phyloP scores from a whole-genome alignment of 1,140 invertebrate species.

The Psilanteris sp. region DNA sequence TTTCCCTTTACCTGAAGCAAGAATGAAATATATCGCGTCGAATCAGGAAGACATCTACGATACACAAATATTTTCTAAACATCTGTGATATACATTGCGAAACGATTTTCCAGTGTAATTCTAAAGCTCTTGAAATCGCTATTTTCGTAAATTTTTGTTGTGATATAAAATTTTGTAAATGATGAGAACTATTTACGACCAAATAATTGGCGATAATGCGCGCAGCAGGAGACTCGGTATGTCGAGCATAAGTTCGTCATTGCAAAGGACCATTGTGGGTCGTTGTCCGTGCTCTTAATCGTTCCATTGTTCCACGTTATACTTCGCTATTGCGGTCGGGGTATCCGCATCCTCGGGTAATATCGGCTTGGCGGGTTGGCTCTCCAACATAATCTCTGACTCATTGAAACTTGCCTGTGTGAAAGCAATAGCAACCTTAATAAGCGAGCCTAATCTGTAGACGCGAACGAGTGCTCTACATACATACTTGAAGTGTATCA shows the following conservation, averaged over 20 bases:
- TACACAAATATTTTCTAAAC: too few relatives aligned
- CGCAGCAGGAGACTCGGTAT: conserved; percentile 40
- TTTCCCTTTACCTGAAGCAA: too few relatives aligned
- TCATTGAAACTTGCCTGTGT: conserved; percentile 72
- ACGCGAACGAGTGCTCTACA: conserved; percentile 60
- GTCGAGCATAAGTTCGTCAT: conserved; percentile 58
- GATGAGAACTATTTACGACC: conserved; percentile 42
- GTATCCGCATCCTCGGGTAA: conserved; percentile 53
- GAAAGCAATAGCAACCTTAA: conserved; percentile 69
- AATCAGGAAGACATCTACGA: too few relatives aligned
- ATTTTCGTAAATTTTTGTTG: conserved; percentile 24
- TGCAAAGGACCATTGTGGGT: conserved; percentile 56
- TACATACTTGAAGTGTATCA: conserved; percentile 51
- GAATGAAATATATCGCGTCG: too few relatives aligned
- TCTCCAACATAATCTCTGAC: conserved; percentile 71
- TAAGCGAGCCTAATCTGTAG: conserved; percentile 70
- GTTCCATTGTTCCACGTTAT: conserved; percentile 63
- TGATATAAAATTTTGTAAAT: conserved; percentile 42
- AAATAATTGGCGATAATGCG: conserved; percentile 52
- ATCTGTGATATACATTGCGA: too few relatives aligned
- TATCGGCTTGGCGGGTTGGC: conserved; percentile 50
- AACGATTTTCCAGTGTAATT: too few relatives aligned
- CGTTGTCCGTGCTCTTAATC: conserved; percentile 64
- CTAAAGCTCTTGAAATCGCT: too few relatives aligned
- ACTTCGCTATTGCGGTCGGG: conserved; percentile 42